Evolutionary conservation across 2,888 invertebrate species (phyloP).

Genomic region (Oscheius sp.): DNA sequence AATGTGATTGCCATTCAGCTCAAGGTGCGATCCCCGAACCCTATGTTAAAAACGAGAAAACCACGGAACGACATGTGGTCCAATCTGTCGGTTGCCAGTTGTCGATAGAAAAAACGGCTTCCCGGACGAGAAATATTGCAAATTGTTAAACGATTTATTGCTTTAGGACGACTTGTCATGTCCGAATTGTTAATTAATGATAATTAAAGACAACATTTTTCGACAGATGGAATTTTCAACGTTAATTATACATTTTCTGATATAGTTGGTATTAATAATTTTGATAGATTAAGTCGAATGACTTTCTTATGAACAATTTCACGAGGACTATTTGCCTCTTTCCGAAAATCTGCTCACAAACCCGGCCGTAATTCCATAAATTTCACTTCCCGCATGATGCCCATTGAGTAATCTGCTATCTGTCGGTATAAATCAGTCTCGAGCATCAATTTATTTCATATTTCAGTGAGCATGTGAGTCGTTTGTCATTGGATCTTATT

Average conservation of each 20-base stretch:
- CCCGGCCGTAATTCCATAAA: constrained; percentile 5
- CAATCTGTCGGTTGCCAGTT: constrained; percentile 25
- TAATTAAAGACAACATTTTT: too few species aligned
- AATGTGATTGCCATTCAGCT: constrained; percentile 15
- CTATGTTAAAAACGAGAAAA: constrained; percentile 5
- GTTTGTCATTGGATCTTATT: constrained; percentile 22
- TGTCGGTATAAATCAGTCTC: constrained; percentile 16
- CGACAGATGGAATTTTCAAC: too few species aligned
- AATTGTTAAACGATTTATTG: constrained; percentile 28
- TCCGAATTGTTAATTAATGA: not conserved
- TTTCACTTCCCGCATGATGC: constrained; percentile 13
- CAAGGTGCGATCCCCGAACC: constrained; percentile 4
- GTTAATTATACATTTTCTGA: too few species aligned
- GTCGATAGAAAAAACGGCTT: constrained; percentile 11
- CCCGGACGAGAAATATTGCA: constrained; percentile 30
- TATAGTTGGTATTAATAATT: too few species aligned
- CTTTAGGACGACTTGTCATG: constrained; percentile 6
- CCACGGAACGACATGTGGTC: constrained; percentile 22
- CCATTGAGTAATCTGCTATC: constrained; percentile 16
- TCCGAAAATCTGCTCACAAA: too few species aligned
- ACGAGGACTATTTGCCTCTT: too few species aligned
- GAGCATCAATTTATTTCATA: constrained; percentile 18
- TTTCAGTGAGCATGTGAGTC: constrained; percentile 14
- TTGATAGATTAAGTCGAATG: too few species aligned
- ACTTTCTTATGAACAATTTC: too few species aligned